Conservation (phyloP, 1,140 invertebrate genomes). For the Dysdera silvatica region DNA sequence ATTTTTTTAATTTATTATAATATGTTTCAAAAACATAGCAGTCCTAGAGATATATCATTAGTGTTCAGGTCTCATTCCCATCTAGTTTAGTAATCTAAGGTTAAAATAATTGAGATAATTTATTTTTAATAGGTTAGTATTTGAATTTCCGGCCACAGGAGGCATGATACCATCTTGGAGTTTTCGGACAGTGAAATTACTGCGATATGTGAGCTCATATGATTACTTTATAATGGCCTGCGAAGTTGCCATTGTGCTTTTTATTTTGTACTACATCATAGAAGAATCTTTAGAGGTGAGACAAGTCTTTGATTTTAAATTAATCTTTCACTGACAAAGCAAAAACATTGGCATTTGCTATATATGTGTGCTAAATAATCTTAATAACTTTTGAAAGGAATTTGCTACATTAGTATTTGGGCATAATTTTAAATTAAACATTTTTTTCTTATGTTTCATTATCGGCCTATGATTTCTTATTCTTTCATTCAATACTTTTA, state of each 20-base stretch:
- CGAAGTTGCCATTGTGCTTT: conserved; percentile 53
- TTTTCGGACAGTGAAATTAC: conserved; percentile 55
- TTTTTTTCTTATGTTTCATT: too few relatives aligned
- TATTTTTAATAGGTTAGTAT: conserved; percentile 38
- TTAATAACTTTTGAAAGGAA: too few relatives aligned
- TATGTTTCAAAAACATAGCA: too few relatives aligned
- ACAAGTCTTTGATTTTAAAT: neutral
- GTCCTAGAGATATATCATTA: too few relatives aligned
- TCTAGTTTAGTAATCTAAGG: too few relatives aligned
- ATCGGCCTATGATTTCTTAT: conserved; percentile 39
- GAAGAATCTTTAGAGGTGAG: conserved; percentile 56
- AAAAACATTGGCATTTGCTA: neutral
- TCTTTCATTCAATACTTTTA: conserved; percentile 53
- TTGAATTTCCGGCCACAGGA: conserved; percentile 60
- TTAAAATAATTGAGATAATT: neutral
- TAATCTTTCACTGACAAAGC: neutral
- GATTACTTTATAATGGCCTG: conserved; percentile 56
- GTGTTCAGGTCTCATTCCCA: too few relatives aligned
- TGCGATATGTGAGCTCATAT: conserved; percentile 50
- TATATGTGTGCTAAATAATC: too few relatives aligned
- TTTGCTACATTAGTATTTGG: too few relatives aligned
- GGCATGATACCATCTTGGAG: conserved; percentile 55
- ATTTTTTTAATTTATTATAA: too few relatives aligned
- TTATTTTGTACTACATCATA: conserved; percentile 57
- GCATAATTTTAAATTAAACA: too few relatives aligned